Base-by-base conservation (phyloP, 2,888 invertebrate genomes). In the Pristionchus maxplancki region DNA sequence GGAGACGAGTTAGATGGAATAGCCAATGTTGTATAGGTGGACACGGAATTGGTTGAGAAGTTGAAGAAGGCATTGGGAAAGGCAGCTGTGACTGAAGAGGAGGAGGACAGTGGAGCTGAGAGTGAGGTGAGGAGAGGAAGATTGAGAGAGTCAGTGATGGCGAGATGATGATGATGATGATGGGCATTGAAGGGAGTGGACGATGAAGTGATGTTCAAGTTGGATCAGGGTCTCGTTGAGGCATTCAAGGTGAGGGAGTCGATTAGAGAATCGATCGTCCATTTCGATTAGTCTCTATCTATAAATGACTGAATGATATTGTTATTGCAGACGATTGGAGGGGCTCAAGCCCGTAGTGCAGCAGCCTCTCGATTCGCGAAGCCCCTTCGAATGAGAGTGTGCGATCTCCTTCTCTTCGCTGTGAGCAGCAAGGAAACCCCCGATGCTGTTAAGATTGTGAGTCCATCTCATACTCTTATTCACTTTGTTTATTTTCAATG, bases 201-300 rank as follows among this genome's bases (percentile, higher is more conserved):
- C 40, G 92, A 92, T 62, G 91, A 90, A 67, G 90, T 88, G n/a
- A 91, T 92, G 92, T 87, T 89, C 78, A 90, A 90, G 74, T 90
- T 92, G 90, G 92, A 92, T 64, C 91, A 91, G 67, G 85, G 90
- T 88, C 89, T 92, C 5, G 90, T 91, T 15, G 90, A 90, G 0
- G 91, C 91, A 6, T 92, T 92, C 91, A 87, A 87, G 71, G 86
- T 87, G 28, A 44, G 11, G 53, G 53, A 48, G 48, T 81, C 15
- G 48, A 50, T 1, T 5, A 48, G 28, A 44, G 17, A n/a, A n/a
- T 81, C 48, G 9, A 81, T 81, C 24, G n/a, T n/a, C n/a, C n/a
- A n/a, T n/a, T n/a, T n/a, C n/a, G 50, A 8, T 58, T 13, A 84
- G 5, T 58, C 62, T 50, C 0, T 82, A 15, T 83, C 28, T 8